phyloP scores from a whole-genome alignment of 1,140 invertebrate genomes.

The Batillaria attramentaria region DNA sequence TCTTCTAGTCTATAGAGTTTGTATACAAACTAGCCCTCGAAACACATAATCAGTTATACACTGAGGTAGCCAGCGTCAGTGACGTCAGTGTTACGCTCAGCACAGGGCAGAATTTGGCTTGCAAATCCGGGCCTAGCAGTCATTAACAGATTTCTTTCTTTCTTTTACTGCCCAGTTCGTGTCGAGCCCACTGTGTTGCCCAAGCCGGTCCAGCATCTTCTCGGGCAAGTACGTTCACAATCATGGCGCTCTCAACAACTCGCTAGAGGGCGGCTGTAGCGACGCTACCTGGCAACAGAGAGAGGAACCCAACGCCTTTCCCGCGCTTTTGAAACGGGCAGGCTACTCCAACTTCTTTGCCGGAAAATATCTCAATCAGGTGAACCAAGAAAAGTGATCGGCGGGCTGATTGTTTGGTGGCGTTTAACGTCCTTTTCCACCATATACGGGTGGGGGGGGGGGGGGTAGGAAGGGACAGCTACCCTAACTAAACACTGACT shows the following conservation, averaged over 20 bases:
- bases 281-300: conserved; percentile 78
- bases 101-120: not conserved
- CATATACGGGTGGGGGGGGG: no score
- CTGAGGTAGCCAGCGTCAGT: not conserved
- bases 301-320: conserved; percentile 80
- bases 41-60: not conserved
- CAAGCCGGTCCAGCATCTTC: conserved; percentile 88
- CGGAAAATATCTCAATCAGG: conserved; percentile 68
- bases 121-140: not conserved
- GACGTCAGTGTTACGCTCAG: not conserved
- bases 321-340: conserved; percentile 76
- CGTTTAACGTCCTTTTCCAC: no score
- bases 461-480: no score
- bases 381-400: conserved; percentile 33
- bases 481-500: no score
- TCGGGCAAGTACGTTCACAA: conserved; percentile 90
- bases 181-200: conserved; percentile 74
- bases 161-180: conserved; percentile 62
- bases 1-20: not conserved
- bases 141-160: conserved; percentile 2
- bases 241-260: conserved; percentile 85
- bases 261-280: conserved; percentile 81
- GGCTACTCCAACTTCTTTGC: conserved; percentile 69
- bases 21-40: not conserved
- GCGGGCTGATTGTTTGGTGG: no score